Base-by-base conservation (phyloP, 1,140 invertebrate genomes). In the Ostrea denselamellosa region DNA sequence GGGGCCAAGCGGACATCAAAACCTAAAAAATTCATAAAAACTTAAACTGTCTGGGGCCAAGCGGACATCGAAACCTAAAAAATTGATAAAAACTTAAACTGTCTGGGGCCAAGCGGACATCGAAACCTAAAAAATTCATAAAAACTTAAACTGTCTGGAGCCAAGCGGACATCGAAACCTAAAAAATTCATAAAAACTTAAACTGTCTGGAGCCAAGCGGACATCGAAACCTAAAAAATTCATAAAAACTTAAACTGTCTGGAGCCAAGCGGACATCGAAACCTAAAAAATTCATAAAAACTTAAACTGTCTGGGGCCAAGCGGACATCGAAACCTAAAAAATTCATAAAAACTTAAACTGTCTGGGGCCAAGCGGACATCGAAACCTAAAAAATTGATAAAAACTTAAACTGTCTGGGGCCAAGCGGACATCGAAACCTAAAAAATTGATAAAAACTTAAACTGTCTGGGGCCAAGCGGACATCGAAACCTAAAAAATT, bases 121-220 rank as follows among this genome's bases (percentile, higher is more conserved):
- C 34, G 87, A 91, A 92, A 5, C 85, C 92, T 93, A 89, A n/a
- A 68, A 44, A 44, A 44, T 44, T n/a, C n/a, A n/a, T n/a, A n/a
- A n/a, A n/a, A n/a, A n/a, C n/a, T n/a, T 19, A 92, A 81, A 22
- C 90, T 86, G 68, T 92, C 92, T 2, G 87, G 62, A 0, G 92
- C 89, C n/a, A 93, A 83, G 22, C 90, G 88, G n/a, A 92, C 82
- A 12, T 86, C 34, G 87, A 91, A 92, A 5, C 85, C 92, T 93
- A 89, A n/a, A 68, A 44, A 44, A 44, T 44, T n/a, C n/a, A n/a
- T n/a, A n/a, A n/a, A n/a, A n/a, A n/a, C n/a, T n/a, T 19, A 92
- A 81, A 22, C 90, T 86, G 68, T 92, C 92, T 2, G 87, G 62
- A 0, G 92, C 89, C n/a, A 93, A 83, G 22, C 90, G 88, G n/a